Conservation (phyloP, 2,113 vertebrate genomes). For the Podarcis cretensis region DNA sequence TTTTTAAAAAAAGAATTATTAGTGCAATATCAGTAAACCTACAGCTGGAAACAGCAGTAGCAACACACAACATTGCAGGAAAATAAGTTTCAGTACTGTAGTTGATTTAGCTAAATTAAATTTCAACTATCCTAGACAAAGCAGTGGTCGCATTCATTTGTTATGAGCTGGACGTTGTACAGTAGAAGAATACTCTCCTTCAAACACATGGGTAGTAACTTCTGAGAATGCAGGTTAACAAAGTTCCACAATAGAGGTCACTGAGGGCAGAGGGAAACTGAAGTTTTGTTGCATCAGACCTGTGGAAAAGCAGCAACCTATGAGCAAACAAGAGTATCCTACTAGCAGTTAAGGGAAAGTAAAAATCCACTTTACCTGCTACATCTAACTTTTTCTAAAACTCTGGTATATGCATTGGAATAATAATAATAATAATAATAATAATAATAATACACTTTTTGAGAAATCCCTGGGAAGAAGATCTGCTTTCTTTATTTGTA, state of each 20-base stretch:
- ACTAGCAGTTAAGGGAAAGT: slow-evolving; percentile 46
- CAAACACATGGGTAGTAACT: slow-evolving; percentile 51
- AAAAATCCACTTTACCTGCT: slow-evolving; percentile 41
- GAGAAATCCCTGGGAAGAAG: not conserved
- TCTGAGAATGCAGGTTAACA: slow-evolving; percentile 58
- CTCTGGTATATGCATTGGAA: not conserved
- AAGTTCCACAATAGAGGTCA: slow-evolving; percentile 61
- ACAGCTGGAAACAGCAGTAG: not conserved
- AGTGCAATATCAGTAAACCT: not conserved
- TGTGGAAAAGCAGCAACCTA: slow-evolving; percentile 59
- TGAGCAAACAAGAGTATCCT: slow-evolving; percentile 52
- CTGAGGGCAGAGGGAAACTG: slow-evolving; percentile 59
- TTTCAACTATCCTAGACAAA: slow-evolving; percentile 27
- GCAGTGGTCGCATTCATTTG: slow-evolving; percentile 23
- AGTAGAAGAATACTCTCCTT: slow-evolving; percentile 44
- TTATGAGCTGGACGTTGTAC: slow-evolving; percentile 35
- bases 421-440: too few relatives aligned
- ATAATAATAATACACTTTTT: too few relatives aligned
- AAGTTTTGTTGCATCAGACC: slow-evolving; percentile 72
- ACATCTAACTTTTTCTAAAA: slow-evolving; percentile 21
- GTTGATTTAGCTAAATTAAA: not conserved
- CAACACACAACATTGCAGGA: not conserved
- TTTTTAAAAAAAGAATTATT: not conserved
- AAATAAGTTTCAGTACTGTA: not conserved
- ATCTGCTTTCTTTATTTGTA: not conserved